Evolutionary conservation across 2,888 invertebrate species (phyloP).

Genomic region (Phyto melanocephala): DNA sequence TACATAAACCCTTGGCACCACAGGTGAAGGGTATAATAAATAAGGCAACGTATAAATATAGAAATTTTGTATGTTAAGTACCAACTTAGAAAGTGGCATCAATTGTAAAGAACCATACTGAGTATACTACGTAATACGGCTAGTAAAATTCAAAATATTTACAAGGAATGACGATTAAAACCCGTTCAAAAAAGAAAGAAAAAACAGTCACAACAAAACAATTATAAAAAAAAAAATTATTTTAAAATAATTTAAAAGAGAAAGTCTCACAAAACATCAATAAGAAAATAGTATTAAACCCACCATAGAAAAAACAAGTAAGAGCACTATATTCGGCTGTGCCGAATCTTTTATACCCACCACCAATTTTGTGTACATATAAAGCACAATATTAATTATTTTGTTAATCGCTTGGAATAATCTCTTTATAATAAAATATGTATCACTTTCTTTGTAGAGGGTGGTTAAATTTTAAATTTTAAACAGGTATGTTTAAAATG

Average conservation of each 20-base stretch:
- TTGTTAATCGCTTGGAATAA: no score
- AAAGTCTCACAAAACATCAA: background rate
- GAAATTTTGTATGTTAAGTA: conserved; percentile 47
- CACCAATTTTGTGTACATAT: no score
- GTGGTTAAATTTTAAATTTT: no score
- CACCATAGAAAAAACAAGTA: no score
- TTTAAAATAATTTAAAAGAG: background rate
- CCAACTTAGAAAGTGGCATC: conserved; percentile 29
- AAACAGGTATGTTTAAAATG: no score
- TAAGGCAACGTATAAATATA: background rate
- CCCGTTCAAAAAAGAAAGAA: background rate
- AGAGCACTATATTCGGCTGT: no score
- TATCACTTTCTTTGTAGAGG: no score
- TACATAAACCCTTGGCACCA: no score
- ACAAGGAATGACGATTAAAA: conserved; percentile 28
- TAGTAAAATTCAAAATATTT: conserved; percentile 45
- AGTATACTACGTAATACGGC: background rate
- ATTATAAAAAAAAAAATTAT: background rate
- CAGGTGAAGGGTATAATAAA: no score
- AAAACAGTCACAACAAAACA: background rate
- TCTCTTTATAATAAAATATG: no score
- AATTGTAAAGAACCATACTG: conserved; percentile 33
- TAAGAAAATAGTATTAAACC: background rate
- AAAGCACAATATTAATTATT: no score
- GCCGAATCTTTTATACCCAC: no score